Conservation (phyloP, 2,888 invertebrate species). For the Pterostichus madidus region DNA sequence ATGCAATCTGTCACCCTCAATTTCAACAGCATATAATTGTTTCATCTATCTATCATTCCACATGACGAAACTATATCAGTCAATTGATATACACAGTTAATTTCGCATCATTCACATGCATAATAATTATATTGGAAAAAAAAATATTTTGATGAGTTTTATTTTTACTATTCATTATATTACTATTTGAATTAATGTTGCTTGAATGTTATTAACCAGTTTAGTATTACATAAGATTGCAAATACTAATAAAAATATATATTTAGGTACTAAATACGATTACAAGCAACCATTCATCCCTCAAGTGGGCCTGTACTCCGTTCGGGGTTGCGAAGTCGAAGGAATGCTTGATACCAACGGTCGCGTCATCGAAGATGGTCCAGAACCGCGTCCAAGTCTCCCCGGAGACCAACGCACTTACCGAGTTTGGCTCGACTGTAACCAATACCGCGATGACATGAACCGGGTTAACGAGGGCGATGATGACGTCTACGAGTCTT, state of each 20-base stretch:
- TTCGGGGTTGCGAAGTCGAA: slow-evolving; percentile 98
- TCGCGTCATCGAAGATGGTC: slow-evolving; percentile 97
- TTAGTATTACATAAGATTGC: no score
- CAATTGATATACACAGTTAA: no score
- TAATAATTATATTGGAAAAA: no score
- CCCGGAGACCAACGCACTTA: slow-evolving; percentile 95
- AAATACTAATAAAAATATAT: not conserved
- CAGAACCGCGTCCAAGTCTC: slow-evolving; percentile 91
- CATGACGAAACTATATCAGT: no score
- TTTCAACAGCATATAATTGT: no score
- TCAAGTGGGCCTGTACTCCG: slow-evolving; percentile 94
- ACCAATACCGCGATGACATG: slow-evolving; percentile 97
- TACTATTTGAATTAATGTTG: no score
- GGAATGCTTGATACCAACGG: slow-evolving; percentile 98
- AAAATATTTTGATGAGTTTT: no score
- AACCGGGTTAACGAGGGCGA: slow-evolving; percentile 89
- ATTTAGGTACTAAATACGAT: slow-evolving; percentile 87
- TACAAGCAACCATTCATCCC: slow-evolving; percentile 92
- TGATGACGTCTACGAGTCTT: slow-evolving; percentile 85
- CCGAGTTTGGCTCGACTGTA: slow-evolving; percentile 96
- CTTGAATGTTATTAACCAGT: slow-evolving; percentile 47
- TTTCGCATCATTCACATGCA: no score
- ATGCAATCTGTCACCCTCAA: no score
- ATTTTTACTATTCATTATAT: no score
- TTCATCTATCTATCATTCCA: no score